Evolutionary conservation across 1,140 invertebrate species (phyloP), one percentile per base, ranked within the genome.

Genomic region (Cydia fagiglandana): DNA sequence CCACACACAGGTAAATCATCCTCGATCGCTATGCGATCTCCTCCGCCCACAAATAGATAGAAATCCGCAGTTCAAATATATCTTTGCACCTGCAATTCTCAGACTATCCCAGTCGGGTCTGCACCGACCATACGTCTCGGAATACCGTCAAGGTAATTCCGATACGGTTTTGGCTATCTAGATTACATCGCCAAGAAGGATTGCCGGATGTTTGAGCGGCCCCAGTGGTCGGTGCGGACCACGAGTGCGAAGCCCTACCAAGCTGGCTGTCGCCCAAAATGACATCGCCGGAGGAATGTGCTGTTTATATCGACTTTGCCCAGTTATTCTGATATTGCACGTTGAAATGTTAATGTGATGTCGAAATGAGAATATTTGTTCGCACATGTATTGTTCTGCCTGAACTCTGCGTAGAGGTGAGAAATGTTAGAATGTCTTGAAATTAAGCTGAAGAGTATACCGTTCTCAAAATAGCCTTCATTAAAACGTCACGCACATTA

Each of bases 301-400:
- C 78, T 70, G 79, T 83, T 56, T 82, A 81, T 78, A 84, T 84
- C 80, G 81, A 83, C 83, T 83, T 81, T 78, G 61, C 64, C 68
- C 66, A 83, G 77, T 78, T 78, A 81, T 81, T 78, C 66, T 83
- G 77, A 78, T 78, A 81, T 81, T 78, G 68, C 41, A 68, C 45
- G 78, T 77, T 83, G 80, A 84, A 87, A 87, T 84, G 81, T 83
- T 87, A 89, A 86, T 85, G 83, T 56, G 73, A 76, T 80, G 81
- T 81, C 81, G 81, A 85, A 86, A 78, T 78, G 76, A 81, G 64
- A 17, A 34, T 38, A 34, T 70, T 70, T 70, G 66, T 70, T 70
- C 66, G 66, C 24, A 17, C 66, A 9, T n/a, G n/a, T n/a, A n/a
- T 38, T 70, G 66, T 70, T 41, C 17, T 10, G 28, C 13, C 38